Conservation (phyloP, 2,888 invertebrate species). For the Pollenia griseotomentosa region DNA sequence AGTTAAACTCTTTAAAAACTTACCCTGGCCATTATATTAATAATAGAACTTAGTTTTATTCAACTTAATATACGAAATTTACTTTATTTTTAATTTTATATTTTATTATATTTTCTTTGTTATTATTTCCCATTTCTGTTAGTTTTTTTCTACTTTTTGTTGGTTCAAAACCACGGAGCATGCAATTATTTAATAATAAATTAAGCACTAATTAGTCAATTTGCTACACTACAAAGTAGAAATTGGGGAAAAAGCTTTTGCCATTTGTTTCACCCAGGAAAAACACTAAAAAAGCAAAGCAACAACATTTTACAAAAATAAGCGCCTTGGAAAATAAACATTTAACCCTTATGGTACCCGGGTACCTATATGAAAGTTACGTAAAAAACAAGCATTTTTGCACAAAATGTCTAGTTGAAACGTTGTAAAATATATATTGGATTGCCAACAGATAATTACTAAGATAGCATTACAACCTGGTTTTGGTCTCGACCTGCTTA, state of each 20-base stretch:
- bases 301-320: conserved; percentile 4
- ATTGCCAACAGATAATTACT: too few species aligned
- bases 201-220: conserved; percentile 41
- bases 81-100: too few species aligned
- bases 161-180: neutral
- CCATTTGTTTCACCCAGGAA: neutral
- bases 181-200: conserved; percentile 34
- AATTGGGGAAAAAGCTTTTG: neutral
- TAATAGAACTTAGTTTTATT: too few species aligned
- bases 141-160: neutral
- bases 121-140: neutral
- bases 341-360: neutral
- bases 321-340: neutral
- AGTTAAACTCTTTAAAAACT: too few species aligned
- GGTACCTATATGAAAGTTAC: too few species aligned
- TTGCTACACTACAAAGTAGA: neutral
- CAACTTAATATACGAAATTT: too few species aligned
- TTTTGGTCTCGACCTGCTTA: too few species aligned
- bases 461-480: too few species aligned
- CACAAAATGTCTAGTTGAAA: too few species aligned
- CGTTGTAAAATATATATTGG: too few species aligned
- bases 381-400: too few species aligned
- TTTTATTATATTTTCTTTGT: neutral
- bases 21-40: too few species aligned
- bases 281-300: neutral